These are phyloP conservation scores for Squalus acanthias DNA, from an alignment of 2,797 vertebrate species.

Conservation along the genomic window DNA sequence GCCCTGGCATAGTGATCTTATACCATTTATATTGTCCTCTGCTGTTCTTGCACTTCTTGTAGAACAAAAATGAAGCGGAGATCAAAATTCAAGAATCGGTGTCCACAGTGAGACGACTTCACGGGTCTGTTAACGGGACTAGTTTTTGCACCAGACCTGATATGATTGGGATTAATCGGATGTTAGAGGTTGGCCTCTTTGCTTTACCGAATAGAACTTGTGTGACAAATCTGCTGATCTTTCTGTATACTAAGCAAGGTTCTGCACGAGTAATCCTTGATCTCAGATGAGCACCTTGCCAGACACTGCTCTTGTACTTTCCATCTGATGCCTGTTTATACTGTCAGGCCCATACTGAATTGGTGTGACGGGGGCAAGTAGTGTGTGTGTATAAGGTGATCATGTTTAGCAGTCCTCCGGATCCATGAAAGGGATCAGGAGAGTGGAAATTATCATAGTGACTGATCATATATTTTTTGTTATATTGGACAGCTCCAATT, in stretches of 20 bases:
- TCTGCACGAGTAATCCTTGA: neutral
- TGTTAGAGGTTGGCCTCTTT: neutral
- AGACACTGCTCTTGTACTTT: neutral
- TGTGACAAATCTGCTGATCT: neutral
- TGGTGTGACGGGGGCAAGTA: neutral
- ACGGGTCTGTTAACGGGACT: neutral
- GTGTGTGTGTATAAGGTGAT: neutral
- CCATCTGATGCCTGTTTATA: neutral
- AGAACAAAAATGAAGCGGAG: neutral
- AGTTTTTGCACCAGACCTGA: neutral
- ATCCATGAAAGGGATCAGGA: neutral
- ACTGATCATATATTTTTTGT: neutral
- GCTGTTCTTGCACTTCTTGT: neutral
- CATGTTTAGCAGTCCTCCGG: neutral
- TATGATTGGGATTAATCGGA: neutral
- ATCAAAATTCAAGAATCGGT: neutral
- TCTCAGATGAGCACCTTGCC: neutral
- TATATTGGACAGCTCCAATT: neutral
- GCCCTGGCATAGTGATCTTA: neutral
- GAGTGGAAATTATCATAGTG: neutral
- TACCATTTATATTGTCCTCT: neutral
- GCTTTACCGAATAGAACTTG: neutral
- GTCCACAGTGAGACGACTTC: neutral
- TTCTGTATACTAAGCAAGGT: neutral
- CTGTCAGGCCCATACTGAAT: neutral